These are phyloP conservation scores for Microplitis demolitor DNA, from an alignment of 1,140 invertebrate genomes.

Conservation along the genomic window DNA sequence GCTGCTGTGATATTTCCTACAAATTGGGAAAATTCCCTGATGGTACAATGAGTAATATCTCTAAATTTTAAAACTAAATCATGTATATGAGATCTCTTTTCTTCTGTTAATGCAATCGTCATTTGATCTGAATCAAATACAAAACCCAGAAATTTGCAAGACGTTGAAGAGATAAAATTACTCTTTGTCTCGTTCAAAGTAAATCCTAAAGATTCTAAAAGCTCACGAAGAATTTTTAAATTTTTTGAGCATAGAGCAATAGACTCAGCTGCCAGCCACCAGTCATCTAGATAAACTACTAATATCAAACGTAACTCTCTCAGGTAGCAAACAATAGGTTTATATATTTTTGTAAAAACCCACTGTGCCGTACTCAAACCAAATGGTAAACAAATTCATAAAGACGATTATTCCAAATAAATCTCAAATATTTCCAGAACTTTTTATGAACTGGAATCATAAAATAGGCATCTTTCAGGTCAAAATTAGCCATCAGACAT, in stretches of 20 bases:
- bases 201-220: slow-evolving; percentile 38
- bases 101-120: slow-evolving; percentile 27
- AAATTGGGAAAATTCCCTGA: slow-evolving; percentile 37
- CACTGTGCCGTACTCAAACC: slow-evolving; percentile 27
- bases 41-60: slow-evolving; percentile 18
- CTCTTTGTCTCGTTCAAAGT: slow-evolving; percentile 31
- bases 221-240: slow-evolving; percentile 2
- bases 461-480: slow-evolving; percentile 41
- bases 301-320: slow-evolving; percentile 20
- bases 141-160: slow-evolving; percentile 38
- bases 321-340: slow-evolving; percentile 30
- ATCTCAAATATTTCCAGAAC: slow-evolving; percentile 33
- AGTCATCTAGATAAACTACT: slow-evolving; percentile 32
- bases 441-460: slow-evolving; percentile 24
- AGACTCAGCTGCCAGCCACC: slow-evolving; percentile 16
- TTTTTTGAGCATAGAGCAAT: slow-evolving; percentile 16
- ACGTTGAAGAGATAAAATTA: slow-evolving; percentile 14
- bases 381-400: slow-evolving; percentile 33
- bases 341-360: slow-evolving; percentile 34
- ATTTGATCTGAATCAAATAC: slow-evolving; percentile 29
- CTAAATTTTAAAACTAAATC: slow-evolving; percentile 7
- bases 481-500: slow-evolving; percentile 36
- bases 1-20: slow-evolving; percentile 31
- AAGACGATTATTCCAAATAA: slow-evolving; percentile 18
- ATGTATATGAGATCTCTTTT: slow-evolving; percentile 25